phyloP scores from a whole-genome alignment of 2,888 invertebrate genomes.

The Patella depressa region DNA sequence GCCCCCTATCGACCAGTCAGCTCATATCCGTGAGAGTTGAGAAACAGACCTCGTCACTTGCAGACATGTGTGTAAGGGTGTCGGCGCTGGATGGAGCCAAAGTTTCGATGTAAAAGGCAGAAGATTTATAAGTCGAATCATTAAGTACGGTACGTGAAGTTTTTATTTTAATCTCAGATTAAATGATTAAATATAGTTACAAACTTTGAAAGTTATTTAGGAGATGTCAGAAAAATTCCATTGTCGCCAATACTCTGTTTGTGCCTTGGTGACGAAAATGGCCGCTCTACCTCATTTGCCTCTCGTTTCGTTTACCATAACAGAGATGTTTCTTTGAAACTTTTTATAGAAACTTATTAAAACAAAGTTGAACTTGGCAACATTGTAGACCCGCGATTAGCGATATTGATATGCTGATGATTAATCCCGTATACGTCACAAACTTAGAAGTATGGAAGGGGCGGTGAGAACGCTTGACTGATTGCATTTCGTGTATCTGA shows the following conservation, averaged over 20 bases:
- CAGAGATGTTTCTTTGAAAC: no score
- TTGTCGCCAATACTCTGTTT: background rate
- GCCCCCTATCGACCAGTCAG: slow-evolving; percentile 24
- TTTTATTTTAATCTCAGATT: background rate
- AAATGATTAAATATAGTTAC: background rate
- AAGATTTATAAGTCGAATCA: background rate
- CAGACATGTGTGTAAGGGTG: slow-evolving; percentile 5
- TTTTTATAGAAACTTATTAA: no score
- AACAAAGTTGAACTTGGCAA: no score
- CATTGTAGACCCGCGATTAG: no score
- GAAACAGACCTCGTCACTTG: slow-evolving; percentile 1
- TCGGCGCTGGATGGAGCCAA: slow-evolving; percentile 7
- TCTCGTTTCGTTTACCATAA: no score
- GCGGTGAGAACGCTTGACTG: slow-evolving; percentile 1
- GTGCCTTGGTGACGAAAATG: background rate
- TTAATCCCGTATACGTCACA: no score
- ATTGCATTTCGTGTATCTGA: slow-evolving; percentile 1
- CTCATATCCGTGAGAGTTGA: background rate
- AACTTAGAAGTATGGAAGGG: no score
- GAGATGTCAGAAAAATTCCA: slow-evolving; percentile 7
- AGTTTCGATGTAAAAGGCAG: slow-evolving; percentile 3
- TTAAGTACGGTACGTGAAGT: background rate
- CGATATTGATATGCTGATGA: no score
- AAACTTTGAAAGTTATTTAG: background rate
- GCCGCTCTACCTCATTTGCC: slow-evolving; percentile 1